Base-by-base conservation (phyloP, 2,113 vertebrate species). In the Oplegnathus fasciatus region DNA sequence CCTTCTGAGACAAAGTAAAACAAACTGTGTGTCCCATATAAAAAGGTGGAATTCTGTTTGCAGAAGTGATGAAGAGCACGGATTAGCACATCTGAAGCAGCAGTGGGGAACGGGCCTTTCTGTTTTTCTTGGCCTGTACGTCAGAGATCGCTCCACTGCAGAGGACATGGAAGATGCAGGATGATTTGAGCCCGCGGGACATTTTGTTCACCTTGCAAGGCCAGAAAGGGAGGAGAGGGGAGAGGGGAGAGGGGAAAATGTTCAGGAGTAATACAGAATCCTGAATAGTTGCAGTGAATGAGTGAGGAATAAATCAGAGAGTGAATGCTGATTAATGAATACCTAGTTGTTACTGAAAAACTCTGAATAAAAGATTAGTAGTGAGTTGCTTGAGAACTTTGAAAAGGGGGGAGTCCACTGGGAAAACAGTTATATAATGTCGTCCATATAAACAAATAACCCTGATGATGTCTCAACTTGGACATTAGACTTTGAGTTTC, bases 31-130 rank as follows among this genome's bases (percentile, higher is more conserved):
- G 44, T 82, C 75, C 78, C 82, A 50, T 61, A 50, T 88, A 88
- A 91, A 93, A 91, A 93, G 86, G 82, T 91, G 92, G 92, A 93
- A 94, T 93, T 94, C 73, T 95, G 93, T 95, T 95, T 94, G 78
- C 73, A 94, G 90, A 93, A 80, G 85, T 85, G 80, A 89, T 83
- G 78, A 72, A 80, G 86, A 85, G 80, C 69, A 66, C 37, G 88
- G 93, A 94, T 95, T 95, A 95, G 86, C 84, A 94, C 91, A 93
- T 93, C 85, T 92, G 81, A 94, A 93, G 84, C 93, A 60, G 60
- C 83, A 84, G 86, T 75, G 77, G 61, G 87, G 69, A 76, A 46
- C 48, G 17, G 62, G 79, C 62, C 79, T 82, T 90, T 83, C 44
- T 94, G 94, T 95, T 94, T 90, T 91, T 93, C 82, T 95, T 92